These are phyloP conservation scores for Silvanus unidentatus DNA, from an alignment of 2,888 invertebrate genomes.

Conservation along the genomic window DNA sequence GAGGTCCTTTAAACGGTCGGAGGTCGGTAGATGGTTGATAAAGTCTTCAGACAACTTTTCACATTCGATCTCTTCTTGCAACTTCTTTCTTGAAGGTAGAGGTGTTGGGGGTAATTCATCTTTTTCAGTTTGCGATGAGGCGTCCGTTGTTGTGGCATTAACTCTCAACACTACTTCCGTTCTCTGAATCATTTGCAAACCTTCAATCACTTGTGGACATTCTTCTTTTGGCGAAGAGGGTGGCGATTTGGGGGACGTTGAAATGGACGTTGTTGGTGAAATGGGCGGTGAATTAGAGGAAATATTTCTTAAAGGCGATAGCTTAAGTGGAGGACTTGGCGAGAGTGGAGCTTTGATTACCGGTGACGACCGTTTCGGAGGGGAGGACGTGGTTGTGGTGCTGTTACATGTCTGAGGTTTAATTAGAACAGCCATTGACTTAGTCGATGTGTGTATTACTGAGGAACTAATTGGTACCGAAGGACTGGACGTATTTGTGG, in stretches of 20 bases:
- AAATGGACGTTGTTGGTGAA: slow-evolving; percentile 35
- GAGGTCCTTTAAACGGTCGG: slow-evolving; percentile 62
- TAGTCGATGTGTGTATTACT: slow-evolving; percentile 11
- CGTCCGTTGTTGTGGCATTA: slow-evolving; percentile 57
- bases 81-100: slow-evolving; percentile 53
- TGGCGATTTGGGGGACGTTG: slow-evolving; percentile 21
- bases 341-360: slow-evolving; percentile 35
- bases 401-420: slow-evolving; percentile 12
- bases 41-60: slow-evolving; percentile 63
- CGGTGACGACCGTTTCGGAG: slow-evolving; percentile 37
- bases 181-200: slow-evolving; percentile 55
- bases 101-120: slow-evolving; percentile 44
- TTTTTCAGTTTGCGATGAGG: slow-evolving; percentile 46
- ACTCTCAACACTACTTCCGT: slow-evolving; percentile 59
- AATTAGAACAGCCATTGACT: slow-evolving; percentile 7
- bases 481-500: slow-evolving; percentile 25
- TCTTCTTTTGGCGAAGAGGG: slow-evolving; percentile 43
- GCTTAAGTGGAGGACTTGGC: slow-evolving; percentile 37
- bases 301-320: slow-evolving; percentile 32
- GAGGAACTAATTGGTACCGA: slow-evolving; percentile 10
- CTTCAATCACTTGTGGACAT: slow-evolving; percentile 43
- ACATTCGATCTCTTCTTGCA: slow-evolving; percentile 73
- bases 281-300: slow-evolving; percentile 24
- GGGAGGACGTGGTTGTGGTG: slow-evolving; percentile 30
- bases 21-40: slow-evolving; percentile 55